Evolutionary conservation across 2,888 invertebrate species (phyloP).

Genomic region (Ennomos quercinarius): DNA sequence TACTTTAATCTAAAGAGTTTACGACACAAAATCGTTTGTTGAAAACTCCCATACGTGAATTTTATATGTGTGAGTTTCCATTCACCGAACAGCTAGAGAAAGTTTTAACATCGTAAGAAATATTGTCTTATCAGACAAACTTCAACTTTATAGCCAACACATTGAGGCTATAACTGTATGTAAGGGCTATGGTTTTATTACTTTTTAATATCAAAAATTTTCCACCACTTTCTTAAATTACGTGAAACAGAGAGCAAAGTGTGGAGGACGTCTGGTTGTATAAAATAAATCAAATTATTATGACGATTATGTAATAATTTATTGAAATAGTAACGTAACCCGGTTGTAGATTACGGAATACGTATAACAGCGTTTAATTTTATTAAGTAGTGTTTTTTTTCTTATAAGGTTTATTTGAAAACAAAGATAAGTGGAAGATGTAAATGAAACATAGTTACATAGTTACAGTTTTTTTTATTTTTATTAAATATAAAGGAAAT

Average conservation of each 20-base stretch:
- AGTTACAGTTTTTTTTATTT: too few relatives aligned
- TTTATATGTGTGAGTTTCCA: conserved; percentile 58
- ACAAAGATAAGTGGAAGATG: too few relatives aligned
- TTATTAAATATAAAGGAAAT: too few relatives aligned
- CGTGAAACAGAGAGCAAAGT: conserved; percentile 28
- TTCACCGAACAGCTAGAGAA: conserved; percentile 51
- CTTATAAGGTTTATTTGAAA: too few relatives aligned
- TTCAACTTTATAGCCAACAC: conserved; percentile 6
- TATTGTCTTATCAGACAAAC: conserved; percentile 27
- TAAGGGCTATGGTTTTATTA: conserved; percentile 2
- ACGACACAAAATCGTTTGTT: conserved; percentile 30
- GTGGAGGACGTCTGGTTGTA: conserved; percentile 17
- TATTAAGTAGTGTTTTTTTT: neutral
- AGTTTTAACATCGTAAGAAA: conserved; percentile 34
- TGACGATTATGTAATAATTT: neutral
- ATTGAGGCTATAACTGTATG: conserved; percentile 5
- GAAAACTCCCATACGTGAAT: conserved; percentile 29
- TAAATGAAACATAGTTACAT: too few relatives aligned
- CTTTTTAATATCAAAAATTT: conserved; percentile 8
- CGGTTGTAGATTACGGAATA: too few relatives aligned
- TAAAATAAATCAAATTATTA: conserved; percentile 2
- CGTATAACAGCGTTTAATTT: neutral
- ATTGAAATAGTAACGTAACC: too few relatives aligned
- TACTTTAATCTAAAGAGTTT: conserved; percentile 11
- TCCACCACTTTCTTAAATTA: conserved; percentile 42